These are phyloP conservation scores for Phyllotis vaccarum DNA, from an alignment of 2,797 vertebrate species.

Conservation along the genomic window DNA sequence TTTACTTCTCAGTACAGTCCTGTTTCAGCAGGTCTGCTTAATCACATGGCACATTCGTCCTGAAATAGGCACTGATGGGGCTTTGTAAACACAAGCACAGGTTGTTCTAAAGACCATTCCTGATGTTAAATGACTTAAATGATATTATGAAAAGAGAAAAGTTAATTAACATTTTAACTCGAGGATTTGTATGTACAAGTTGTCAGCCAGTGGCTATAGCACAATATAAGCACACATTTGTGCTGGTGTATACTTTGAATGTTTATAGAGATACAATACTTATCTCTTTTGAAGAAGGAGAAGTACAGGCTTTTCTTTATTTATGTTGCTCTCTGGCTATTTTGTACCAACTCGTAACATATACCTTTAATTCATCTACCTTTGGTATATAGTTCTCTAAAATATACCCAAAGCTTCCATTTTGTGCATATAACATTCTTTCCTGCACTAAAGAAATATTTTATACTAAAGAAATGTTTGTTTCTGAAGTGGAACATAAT, in stretches of 20 bases:
- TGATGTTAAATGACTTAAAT: constrained; percentile 35
- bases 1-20: constrained; percentile 14
- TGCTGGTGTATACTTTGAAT: neutral
- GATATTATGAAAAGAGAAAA: neutral
- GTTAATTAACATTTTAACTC: constrained; percentile 44
- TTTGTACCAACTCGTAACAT: constrained; percentile 50
- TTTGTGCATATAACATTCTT: constrained; percentile 15
- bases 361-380: constrained; percentile 22
- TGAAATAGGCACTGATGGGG: constrained; percentile 63
- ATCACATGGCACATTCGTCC: neutral
- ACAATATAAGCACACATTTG: neutral
- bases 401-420: constrained; percentile 10
- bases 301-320: constrained; percentile 42
- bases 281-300: constrained; percentile 59
- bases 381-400: constrained; percentile 40
- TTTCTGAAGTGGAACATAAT: constrained; percentile 40
- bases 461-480: constrained; percentile 3
- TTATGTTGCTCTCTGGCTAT: constrained; percentile 48
- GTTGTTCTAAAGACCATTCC: constrained; percentile 48
- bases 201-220: constrained; percentile 21
- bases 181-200: constrained; percentile 32
- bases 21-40: constrained; percentile 57
- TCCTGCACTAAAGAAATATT: constrained; percentile 51
- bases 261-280: neutral
- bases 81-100: constrained; percentile 12